Evolutionary conservation across 2,113 vertebrate genomes (phyloP).

Genomic region (Cyanoderma ruficeps): DNA sequence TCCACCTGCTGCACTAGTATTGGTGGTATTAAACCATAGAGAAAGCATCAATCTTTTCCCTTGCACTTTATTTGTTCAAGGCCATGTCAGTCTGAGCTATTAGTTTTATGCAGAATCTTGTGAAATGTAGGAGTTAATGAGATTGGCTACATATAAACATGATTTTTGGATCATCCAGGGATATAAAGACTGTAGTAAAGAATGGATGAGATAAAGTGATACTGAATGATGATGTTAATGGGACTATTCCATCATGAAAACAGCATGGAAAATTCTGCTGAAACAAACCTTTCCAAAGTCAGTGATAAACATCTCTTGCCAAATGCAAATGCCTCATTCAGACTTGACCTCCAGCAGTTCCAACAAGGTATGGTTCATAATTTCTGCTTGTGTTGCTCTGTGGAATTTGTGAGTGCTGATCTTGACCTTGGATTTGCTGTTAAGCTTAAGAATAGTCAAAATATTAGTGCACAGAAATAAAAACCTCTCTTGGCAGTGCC

Average conservation of each 20-base stretch:
- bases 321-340: neutral
- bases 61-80: neutral
- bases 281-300: neutral
- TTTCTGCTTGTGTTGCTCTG: slow-evolving; percentile 46
- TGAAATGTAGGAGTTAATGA: neutral
- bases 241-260: neutral
- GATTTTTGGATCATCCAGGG: neutral
- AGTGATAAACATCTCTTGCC: neutral
- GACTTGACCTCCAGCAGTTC: neutral
- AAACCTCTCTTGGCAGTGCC: neutral
- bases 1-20: neutral
- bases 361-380: neutral
- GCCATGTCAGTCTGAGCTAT: neutral
- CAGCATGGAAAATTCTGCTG: neutral
- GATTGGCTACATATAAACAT: neutral
- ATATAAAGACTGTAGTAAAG: neutral
- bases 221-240: neutral
- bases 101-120: neutral
- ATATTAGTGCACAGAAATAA: neutral
- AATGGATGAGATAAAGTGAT: neutral
- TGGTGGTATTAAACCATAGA: neutral
- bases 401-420: neutral
- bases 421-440: slow-evolving; percentile 24
- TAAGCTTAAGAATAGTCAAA: neutral
- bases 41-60: neutral